These are phyloP conservation scores for Drosophila emarginata DNA, from an alignment of 2,888 invertebrate species.

Conservation along the genomic window DNA sequence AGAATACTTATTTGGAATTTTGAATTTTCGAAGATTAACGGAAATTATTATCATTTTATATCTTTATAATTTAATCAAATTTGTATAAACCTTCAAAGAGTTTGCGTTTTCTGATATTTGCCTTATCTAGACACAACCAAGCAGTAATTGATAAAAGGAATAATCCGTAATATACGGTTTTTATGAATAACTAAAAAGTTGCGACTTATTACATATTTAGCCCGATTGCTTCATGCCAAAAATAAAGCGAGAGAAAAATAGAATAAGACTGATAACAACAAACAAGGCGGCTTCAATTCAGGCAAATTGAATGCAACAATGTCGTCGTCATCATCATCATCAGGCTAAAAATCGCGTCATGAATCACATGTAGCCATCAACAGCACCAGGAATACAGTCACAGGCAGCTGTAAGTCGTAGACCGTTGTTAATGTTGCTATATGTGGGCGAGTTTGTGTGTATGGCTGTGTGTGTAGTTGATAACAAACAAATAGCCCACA, in stretches of 20 bases:
- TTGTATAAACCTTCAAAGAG: neutral
- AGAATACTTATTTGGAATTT: neutral
- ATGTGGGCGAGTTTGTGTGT: constrained; percentile 13
- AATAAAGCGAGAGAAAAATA: neutral
- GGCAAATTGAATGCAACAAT: neutral
- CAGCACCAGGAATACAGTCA: constrained; percentile 5
- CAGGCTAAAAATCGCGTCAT: constrained; percentile 48
- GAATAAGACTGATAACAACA: constrained; percentile 19
- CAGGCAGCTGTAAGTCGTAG: constrained; percentile 20
- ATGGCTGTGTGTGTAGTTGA: constrained; percentile 44
- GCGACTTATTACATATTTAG: constrained; percentile 35
- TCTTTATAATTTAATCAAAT: neutral
- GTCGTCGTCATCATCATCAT: constrained; percentile 48
- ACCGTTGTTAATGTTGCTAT: neutral
- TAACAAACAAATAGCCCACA: constrained; percentile 52
- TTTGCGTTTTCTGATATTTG: neutral
- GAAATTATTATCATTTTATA: neutral
- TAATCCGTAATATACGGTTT: constrained; percentile 10
- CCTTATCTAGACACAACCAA: constrained; percentile 28
- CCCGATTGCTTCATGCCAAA: constrained; percentile 47
- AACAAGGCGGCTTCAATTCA: constrained; percentile 6
- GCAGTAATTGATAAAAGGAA: constrained; percentile 51
- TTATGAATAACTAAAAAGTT: constrained; percentile 31
- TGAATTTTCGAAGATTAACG: neutral
- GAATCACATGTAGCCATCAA: constrained; percentile 55